Base-by-base conservation (phyloP, 2,888 invertebrate species). In the Chrysotoxum bicinctum region DNA sequence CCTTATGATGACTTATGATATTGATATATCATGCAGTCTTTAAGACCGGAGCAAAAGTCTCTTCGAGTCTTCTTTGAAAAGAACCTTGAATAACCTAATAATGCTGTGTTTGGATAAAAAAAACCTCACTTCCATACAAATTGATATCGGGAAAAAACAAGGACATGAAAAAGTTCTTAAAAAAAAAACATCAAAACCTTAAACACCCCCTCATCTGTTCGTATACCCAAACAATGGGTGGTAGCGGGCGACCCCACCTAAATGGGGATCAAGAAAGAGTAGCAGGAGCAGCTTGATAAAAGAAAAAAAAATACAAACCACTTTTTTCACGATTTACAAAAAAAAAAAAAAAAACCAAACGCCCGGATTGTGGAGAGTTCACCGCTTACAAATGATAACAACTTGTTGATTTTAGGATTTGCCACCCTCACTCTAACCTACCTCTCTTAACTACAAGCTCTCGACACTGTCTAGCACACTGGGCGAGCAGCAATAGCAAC, bases 321-420 rank as follows among this genome's bases (percentile, higher is more conserved):
- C 87, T 87, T 87, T 87, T 88, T 88, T 87, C 87, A 82, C 87
- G 88, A 87, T 88, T 88, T 88, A 87, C 87, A 87, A 88, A 66
- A 50, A 48, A 48, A 50, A 48, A 50, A 50, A 12, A 48, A 21
- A 23, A 50, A 50, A 87, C 78, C 21, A 58, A 37, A 87, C 78
- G 86, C 87, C 87, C 83, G 88, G 82, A 86, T 86, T 81, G 81
- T 82, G 82, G 88, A 88, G 87, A 88, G 88, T 88, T 88, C 88
- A 87, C 87, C 88, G 88, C 88, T 88, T 88, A 88, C 88, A 88
- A 88, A 88, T 87, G 88, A 88, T 88, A 88, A 87, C 88, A 88
- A 88, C 88, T 88, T 88, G 88, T 88, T 88, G 88, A 88, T 87
- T 87, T 87, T 86, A 78, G 77, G 81, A 81, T 86, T 82, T 86